Evolutionary conservation across 2,113 vertebrate species (phyloP).

Genomic region (Paedocypris sp.): DNA sequence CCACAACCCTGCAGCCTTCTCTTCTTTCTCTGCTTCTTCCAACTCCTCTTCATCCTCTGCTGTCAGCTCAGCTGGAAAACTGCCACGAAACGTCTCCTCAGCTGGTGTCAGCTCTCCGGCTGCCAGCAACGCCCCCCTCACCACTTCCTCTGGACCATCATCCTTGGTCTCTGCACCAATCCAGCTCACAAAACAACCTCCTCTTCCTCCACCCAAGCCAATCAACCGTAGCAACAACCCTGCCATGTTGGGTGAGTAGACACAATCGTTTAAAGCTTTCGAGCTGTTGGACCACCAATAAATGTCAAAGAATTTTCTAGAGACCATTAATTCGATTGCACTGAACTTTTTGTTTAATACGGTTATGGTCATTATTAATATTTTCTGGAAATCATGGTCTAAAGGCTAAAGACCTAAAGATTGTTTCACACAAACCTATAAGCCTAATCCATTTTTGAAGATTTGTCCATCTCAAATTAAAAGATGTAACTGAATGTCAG

Average conservation of each 20-base stretch:
- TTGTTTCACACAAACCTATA: no score
- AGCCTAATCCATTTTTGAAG: no score
- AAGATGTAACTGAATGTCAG: no score
- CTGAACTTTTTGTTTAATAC: no score
- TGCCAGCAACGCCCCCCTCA: conserved; percentile 31
- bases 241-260: conserved; percentile 72
- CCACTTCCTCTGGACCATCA: conserved; percentile 45
- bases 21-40: conserved; percentile 50
- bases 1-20: conserved; percentile 45
- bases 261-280: background rate
- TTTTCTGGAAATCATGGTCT: no score
- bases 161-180: conserved; percentile 25
- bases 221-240: conserved; percentile 79
- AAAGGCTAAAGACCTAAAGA: no score
- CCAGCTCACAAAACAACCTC: conserved; percentile 76
- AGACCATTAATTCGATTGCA: background rate
- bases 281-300: background rate
- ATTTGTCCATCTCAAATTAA: no score
- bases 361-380: no score
- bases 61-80: conserved; percentile 38
- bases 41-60: conserved; percentile 26
- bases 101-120: conserved; percentile 55
- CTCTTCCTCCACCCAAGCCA: conserved; percentile 86
- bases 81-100: conserved; percentile 65
- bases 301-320: background rate